Evolutionary conservation across 2,888 invertebrate species (phyloP).

Genomic region (Dendrolimus pini): DNA sequence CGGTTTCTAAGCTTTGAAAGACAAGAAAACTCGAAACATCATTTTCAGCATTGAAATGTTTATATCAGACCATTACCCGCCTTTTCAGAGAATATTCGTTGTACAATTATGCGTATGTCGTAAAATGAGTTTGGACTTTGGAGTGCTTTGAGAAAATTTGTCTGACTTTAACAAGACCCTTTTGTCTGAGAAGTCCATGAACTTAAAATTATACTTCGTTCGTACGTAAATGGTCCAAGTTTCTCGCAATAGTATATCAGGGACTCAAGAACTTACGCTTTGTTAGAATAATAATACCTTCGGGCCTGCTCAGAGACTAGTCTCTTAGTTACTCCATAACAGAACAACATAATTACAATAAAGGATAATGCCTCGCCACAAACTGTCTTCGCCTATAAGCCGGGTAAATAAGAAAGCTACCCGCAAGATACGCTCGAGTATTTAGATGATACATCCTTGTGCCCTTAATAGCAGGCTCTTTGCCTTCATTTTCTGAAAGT

Average conservation of each 20-base stretch:
- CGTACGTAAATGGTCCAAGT: constrained; percentile 36
- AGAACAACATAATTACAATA: constrained; percentile 15
- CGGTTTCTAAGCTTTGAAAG: no score
- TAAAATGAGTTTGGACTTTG: background rate
- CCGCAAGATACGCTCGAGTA: no score
- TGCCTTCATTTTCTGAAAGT: no score
- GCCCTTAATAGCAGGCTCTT: no score
- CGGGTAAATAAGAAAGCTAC: no score
- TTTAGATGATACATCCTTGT: no score
- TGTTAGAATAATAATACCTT: constrained; percentile 32
- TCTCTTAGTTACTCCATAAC: constrained; percentile 28
- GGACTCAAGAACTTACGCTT: constrained; percentile 30
- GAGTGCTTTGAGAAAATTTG: constrained; percentile 1
- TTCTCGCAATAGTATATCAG: constrained; percentile 29
- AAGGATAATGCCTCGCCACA: constrained; percentile 24
- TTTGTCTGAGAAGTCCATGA: constrained; percentile 21
- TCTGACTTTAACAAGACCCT: constrained; percentile 13
- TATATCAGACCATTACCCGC: background rate
- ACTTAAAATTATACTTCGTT: constrained; percentile 31
- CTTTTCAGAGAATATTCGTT: background rate
- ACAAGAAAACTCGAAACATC: background rate
- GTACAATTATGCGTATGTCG: background rate
- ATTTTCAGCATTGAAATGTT: background rate
- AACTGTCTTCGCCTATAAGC: constrained; percentile 16
- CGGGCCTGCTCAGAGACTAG: constrained; percentile 35